Conservation (phyloP, 2,888 invertebrate genomes). For the Hydriomena furcata region DNA sequence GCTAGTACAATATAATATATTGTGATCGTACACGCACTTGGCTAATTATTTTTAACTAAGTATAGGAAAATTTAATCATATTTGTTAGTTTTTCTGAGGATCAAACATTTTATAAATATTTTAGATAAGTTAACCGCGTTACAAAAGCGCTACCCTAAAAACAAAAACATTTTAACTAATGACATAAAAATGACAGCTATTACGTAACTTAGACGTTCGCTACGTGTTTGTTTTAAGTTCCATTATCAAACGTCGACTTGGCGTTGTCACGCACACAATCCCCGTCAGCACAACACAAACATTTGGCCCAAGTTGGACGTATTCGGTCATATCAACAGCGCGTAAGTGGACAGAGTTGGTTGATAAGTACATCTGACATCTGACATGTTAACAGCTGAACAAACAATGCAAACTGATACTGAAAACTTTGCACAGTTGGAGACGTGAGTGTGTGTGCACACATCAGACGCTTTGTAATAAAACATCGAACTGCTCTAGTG, state of each 20-base stretch:
- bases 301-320: conserved; percentile 17
- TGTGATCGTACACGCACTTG: too few species aligned
- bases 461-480: too few species aligned
- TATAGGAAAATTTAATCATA: too few species aligned
- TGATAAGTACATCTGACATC: conserved; percentile 2
- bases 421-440: too few species aligned
- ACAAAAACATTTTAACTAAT: too few species aligned
- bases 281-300: conserved; percentile 23
- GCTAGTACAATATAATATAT: too few species aligned
- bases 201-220: conserved; percentile 15
- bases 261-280: conserved; percentile 14
- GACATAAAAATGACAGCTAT: conserved; percentile 4
- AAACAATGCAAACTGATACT: background rate
- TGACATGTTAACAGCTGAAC: conserved; percentile 2
- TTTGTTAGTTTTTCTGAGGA: too few species aligned
- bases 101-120: too few species aligned
- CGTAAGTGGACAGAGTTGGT: background rate
- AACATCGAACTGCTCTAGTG: too few species aligned
- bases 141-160: background rate
- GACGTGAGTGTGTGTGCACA: too few species aligned
- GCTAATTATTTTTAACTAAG: too few species aligned
- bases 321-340: background rate
- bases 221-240: conserved; percentile 13
- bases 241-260: conserved; percentile 8
- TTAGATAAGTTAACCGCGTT: too few species aligned